Evolutionary conservation across 1,140 invertebrate species (phyloP), one percentile per base, ranked within the genome.

Genomic region (Tetramorium parvispinum): DNA sequence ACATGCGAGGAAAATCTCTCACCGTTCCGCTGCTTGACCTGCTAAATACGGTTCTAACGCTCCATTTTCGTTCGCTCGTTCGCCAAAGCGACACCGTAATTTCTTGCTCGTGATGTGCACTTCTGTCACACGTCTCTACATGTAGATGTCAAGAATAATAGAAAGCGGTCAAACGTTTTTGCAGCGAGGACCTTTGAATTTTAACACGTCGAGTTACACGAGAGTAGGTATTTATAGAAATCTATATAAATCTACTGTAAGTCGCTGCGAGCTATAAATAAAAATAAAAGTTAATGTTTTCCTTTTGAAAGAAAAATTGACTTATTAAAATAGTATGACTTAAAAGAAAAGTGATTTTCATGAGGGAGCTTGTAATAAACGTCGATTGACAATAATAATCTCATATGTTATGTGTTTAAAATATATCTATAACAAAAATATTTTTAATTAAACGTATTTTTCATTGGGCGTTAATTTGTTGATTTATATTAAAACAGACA

Each of bases 1-100:
- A 78, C 73, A 76, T n/a, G 27, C 4, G 21, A 61, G 32, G 75
- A 61, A 86, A 90, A 90, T 87, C 61, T 76, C 85, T 81, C 82
- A 37, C 53, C 65, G 55, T 75, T 53, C 81, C 46, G 51, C 27
- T 77, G 37, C 53, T 40, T 83, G 70, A 37, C 21, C 49, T 73
- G 53, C 37, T 57, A 75, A 79, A 85, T 76, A 40, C 79, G 32
- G 32, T 21, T 24, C 82, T 68, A 55, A 63, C 40, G 75, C 59
- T 79, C 83, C 59, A 79, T 73, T 83, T 73, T 87, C 18, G 70
- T 53, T 0, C 11, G 24, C 10, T 71, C 18, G 7, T 59, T 40
- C 43, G 40, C 55, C 66, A 68, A 83, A 77, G 11, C 27, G 21
- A 59, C 53, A 87, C 8, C 7, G 21, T 4, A 2, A 37, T 71